Evolutionary conservation across 2,113 vertebrate species (phyloP), one percentile per base, ranked within the genome.

Genomic region (Melanerpes formicivorus): DNA sequence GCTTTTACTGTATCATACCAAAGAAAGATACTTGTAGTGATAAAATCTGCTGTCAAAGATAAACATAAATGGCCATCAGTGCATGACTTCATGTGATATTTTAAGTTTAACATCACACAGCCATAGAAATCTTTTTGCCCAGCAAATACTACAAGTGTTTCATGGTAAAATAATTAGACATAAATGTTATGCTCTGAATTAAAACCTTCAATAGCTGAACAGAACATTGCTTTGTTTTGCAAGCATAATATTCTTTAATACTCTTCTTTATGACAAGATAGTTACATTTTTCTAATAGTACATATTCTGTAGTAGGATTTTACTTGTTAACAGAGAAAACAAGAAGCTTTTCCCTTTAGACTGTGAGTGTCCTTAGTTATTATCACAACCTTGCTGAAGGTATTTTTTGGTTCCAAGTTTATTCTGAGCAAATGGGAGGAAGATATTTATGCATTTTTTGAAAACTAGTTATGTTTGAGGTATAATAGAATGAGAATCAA

Each of bases 341-440:
- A 34, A 34, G 56, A 82, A 92, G 18, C 25, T 59, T 91, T 93
- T 84, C 69, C 16, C 52, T 67, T 55, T 44, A 23, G 56, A 48
- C n/a, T 40, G 14, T 81, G 71, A 46, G 10, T 91, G 74, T 84
- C 63, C 69, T 91, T 95, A 88, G 59, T 75, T 72, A 78, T 85
- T 85, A 90, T 90, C 80, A 80, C 64, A 80, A 48, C 83, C 76
- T 93, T 91, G 79, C 78, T 73, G 66, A 74, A 87, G 58, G 69
- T 86, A 48, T 46, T 56, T 85, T 93, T 94, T 88, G 84, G 59
- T 92, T 96, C 83, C 80, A 93, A 84, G 27, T 90, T 81, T 78
- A 75, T 88, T 93, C 92, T 88, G 86, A 96, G 88, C 88, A 93
- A 83, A 93, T 93, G 90, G 92, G 71, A 92, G 46, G 70, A 88